These are phyloP conservation scores for Acrocyrtus sp. DNA, from an alignment of 2,888 invertebrate genomes.

Conservation along the genomic window DNA sequence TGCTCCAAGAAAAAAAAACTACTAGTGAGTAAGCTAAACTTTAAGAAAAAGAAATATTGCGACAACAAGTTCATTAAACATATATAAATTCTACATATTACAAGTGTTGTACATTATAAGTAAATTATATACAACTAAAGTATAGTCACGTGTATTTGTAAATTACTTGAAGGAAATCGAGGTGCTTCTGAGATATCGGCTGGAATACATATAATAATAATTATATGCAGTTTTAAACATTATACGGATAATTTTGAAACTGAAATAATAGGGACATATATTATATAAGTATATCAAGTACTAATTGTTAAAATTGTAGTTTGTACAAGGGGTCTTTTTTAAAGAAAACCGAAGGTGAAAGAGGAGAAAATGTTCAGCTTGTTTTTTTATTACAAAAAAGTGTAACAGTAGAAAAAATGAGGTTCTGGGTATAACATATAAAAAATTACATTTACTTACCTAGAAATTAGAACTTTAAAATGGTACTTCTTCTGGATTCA, in stretches of 20 bases:
- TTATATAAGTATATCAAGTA: too few relatives aligned
- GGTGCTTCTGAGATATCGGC: constrained; percentile 52
- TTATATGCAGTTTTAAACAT: constrained; percentile 1
- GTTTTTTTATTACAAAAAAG: neutral
- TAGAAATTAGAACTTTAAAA: neutral
- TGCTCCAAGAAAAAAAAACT: neutral
- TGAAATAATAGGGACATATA: too few relatives aligned
- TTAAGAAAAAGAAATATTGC: neutral
- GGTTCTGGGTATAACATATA: neutral
- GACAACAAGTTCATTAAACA: neutral
- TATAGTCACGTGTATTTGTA: constrained; percentile 23
- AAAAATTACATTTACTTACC: too few relatives aligned
- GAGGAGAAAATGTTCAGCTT: neutral
- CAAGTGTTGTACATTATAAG: neutral
- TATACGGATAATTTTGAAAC: constrained; percentile 3
- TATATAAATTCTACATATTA: neutral
- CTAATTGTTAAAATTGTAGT: too few relatives aligned
- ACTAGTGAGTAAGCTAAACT: neutral
- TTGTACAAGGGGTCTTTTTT: too few relatives aligned
- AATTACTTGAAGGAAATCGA: constrained; percentile 27
- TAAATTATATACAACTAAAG: constrained; percentile 7
- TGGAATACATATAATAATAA: constrained; percentile 25
- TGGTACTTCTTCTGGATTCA: neutral
- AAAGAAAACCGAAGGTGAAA: neutral
- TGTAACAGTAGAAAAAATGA: neutral